Conservation (phyloP, 2,888 invertebrate genomes). For the Pemphredon lugubris region DNA sequence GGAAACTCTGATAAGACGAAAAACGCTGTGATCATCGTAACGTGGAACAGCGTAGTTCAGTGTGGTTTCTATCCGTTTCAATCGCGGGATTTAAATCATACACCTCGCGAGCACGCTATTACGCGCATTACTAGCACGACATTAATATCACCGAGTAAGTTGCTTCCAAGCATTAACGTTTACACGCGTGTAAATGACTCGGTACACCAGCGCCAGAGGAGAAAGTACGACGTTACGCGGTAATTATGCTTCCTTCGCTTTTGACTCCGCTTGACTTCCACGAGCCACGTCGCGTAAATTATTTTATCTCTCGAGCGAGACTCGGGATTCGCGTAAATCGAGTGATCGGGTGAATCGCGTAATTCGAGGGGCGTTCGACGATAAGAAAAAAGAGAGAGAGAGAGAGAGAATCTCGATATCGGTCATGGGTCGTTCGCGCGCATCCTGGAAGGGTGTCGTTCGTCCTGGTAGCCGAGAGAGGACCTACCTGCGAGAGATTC, state of each 20-base stretch:
- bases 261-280: slow-evolving; percentile 58
- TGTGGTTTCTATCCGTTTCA: slow-evolving; percentile 44
- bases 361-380: neutral
- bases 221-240: slow-evolving; percentile 61
- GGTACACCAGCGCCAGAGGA: slow-evolving; percentile 45
- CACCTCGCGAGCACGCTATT: slow-evolving; percentile 27
- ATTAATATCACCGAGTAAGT: slow-evolving; percentile 53
- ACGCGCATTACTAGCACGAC: slow-evolving; percentile 51
- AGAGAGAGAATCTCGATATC: neutral
- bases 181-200: slow-evolving; percentile 57
- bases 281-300: slow-evolving; percentile 53
- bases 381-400: neutral
- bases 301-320: slow-evolving; percentile 34
- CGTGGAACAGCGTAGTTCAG: slow-evolving; percentile 7
- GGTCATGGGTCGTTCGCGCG: neutral
- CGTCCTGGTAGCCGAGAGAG: slow-evolving; percentile 9
- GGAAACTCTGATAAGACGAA: slow-evolving; percentile 10
- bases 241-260: slow-evolving; percentile 61
- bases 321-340: neutral
- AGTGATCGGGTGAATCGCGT: neutral
- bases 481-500: slow-evolving; percentile 64
- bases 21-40: slow-evolving; percentile 4
- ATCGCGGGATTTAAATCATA: slow-evolving; percentile 50
- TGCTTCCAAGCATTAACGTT: slow-evolving; percentile 52
- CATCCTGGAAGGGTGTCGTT: slow-evolving; percentile 10